These are phyloP conservation scores for Megaceryle maxima DNA, from an alignment of 2,113 vertebrate genomes.

Conservation along the genomic window DNA sequence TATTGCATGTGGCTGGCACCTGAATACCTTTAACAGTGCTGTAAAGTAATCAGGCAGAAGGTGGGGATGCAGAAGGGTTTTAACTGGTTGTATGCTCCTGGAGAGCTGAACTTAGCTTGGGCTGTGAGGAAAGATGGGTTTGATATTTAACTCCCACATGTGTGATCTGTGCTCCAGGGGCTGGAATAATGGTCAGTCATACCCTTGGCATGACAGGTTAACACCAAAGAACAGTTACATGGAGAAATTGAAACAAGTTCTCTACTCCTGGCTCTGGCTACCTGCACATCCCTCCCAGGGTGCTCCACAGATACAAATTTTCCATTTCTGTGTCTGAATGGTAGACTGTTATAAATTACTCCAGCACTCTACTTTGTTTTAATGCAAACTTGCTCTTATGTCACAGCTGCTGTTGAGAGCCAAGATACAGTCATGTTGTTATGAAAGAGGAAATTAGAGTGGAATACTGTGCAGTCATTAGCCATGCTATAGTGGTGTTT, in stretches of 20 bases:
- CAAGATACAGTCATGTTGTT: background rate
- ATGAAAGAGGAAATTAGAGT: constrained; percentile 36
- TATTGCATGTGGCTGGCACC: background rate
- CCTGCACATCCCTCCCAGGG: background rate
- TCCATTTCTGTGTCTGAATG: background rate
- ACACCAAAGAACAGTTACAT: background rate
- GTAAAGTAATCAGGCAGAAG: fast-evolving
- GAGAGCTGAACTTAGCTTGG: background rate
- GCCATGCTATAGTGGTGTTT: background rate
- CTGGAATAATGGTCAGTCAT: background rate
- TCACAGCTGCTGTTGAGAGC: constrained; percentile 47
- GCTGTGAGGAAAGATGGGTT: background rate
- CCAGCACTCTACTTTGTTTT: constrained; percentile 32
- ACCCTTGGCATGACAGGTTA: background rate
- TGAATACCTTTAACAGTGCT: background rate
- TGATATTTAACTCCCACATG: fast-evolving
- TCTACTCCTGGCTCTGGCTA: background rate
- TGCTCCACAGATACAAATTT: background rate
- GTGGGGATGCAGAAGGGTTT: background rate
- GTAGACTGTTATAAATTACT: background rate
- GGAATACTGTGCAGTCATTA: constrained; percentile 51
- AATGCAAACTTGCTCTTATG: constrained; percentile 1
- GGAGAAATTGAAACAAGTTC: fast-evolving
- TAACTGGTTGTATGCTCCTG: background rate
- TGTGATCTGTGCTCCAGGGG: background rate